Percentiles rank a stretch among this genome's conserved stretches.
Evolutionary conservation across 2,113 vertebrate species (phyloP).

Genomic region (Grallaria varia): DNA sequence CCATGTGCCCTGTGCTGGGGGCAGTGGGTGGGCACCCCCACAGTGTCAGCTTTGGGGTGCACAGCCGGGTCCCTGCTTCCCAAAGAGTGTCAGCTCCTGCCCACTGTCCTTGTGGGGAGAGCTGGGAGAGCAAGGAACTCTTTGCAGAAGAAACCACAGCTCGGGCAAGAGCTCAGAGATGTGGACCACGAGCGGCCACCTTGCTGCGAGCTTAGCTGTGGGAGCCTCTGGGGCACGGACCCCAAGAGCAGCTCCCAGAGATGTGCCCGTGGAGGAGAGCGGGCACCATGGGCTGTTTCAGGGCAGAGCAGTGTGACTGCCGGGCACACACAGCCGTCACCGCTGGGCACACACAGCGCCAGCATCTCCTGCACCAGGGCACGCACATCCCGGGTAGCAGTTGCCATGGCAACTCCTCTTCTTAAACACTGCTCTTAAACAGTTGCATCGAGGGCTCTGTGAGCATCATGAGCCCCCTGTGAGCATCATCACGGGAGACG

Average conservation of each 20-base stretch:
- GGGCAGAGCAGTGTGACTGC: background rate
- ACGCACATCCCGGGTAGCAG: background rate
- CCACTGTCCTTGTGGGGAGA: fast-evolving
- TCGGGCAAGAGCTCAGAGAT: fast-evolving
- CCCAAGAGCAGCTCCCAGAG: background rate
- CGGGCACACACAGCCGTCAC: background rate
- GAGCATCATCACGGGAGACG: fast-evolving
- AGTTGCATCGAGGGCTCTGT: background rate
- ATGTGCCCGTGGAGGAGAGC: fast-evolving
- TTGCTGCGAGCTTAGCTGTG: fast-evolving
- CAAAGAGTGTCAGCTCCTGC: fast-evolving
- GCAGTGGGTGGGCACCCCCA: background rate
- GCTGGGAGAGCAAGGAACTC: fast-evolving
- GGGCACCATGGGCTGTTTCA: fast-evolving
- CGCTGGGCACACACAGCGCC: background rate
- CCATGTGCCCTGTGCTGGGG: fast-evolving
- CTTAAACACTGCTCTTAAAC: constrained; percentile 26
- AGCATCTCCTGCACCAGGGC: background rate
- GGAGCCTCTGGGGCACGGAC: fast-evolving
- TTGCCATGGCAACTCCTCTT: constrained; percentile 44
- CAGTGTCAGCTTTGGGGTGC: fast-evolving
- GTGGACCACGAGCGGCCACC: fast-evolving
- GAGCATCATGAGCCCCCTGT: fast-evolving
- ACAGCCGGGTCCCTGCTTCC: background rate
- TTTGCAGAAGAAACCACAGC: background rate